A percentile compares a stretch with the other conserved stretches of the same genome.
Evolutionary conservation across 2,888 invertebrate genomes (phyloP).

Genomic region (Caenorhabditis auriculariae): DNA sequence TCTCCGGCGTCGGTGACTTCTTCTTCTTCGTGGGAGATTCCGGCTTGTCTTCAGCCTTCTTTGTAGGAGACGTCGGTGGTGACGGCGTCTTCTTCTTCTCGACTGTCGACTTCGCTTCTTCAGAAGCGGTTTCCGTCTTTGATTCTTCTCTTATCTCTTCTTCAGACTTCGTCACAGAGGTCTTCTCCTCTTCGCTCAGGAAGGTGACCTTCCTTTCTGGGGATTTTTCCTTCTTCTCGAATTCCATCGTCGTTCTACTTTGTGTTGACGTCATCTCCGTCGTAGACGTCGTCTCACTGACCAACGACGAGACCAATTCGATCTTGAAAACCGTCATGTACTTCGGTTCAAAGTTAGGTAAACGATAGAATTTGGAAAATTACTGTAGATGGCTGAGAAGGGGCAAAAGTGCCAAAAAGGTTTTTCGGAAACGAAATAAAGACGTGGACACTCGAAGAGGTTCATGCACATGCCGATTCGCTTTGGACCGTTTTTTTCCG

Average conservation of each 20-base stretch:
- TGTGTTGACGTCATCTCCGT: slow-evolving; percentile 6
- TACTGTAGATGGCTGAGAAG: no score
- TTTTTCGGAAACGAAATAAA: no score
- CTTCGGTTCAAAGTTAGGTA: neutral
- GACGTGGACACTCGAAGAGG: no score
- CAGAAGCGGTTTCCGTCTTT: slow-evolving; percentile 4
- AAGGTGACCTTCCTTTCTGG: no score
- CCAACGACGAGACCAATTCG: slow-evolving; percentile 26
- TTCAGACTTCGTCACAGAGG: slow-evolving; percentile 6
- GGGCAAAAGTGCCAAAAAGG: no score
- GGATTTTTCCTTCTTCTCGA: neutral
- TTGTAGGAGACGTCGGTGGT: slow-evolving; percentile 2
- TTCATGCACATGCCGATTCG: no score
- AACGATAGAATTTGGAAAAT: neutral
- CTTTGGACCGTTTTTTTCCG: no score
- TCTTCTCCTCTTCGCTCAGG: slow-evolving; percentile 12
- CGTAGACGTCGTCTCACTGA: slow-evolving; percentile 2
- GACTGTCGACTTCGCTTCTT: neutral
- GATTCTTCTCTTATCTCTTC: slow-evolving; percentile 9
- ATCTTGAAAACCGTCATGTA: slow-evolving; percentile 4
- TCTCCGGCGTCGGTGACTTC: no score
- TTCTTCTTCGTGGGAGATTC: slow-evolving; percentile 10
- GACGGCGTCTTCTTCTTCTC: neutral
- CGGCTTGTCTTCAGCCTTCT: slow-evolving; percentile 2
- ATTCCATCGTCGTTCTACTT: neutral